These are phyloP conservation scores for Forficula auricularia DNA, from an alignment of 1,140 invertebrate species.

Conservation along the genomic window DNA sequence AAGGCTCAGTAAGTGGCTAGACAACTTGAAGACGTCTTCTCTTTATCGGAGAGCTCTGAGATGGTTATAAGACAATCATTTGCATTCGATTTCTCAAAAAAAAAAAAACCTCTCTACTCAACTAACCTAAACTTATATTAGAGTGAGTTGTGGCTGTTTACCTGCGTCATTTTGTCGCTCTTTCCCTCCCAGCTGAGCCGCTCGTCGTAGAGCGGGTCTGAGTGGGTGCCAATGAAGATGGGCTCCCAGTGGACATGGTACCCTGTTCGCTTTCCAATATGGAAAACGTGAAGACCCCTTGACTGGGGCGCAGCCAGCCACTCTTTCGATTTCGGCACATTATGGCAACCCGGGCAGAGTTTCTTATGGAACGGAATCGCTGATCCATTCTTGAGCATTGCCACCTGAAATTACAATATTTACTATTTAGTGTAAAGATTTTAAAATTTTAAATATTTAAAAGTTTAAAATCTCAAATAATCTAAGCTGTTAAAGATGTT, in stretches of 20 bases:
- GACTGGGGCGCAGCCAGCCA: conserved; percentile 59
- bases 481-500: too few relatives aligned
- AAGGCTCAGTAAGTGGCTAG: too few relatives aligned
- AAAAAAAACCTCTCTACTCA: too few relatives aligned
- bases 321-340: conserved; percentile 66
- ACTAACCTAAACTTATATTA: too few relatives aligned
- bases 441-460: too few relatives aligned
- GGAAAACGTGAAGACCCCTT: conserved; percentile 55
- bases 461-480: too few relatives aligned
- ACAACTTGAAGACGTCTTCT: too few relatives aligned
- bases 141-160: too few relatives aligned
- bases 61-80: too few relatives aligned
- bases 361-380: conserved; percentile 84
- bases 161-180: conserved; percentile 88
- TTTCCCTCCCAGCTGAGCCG: conserved; percentile 76
- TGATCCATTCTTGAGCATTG: conserved; percentile 52
- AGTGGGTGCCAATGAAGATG: conserved; percentile 70
- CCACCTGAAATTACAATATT: conserved; percentile 27
- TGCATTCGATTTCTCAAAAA: too few relatives aligned
- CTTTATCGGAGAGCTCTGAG: too few relatives aligned
- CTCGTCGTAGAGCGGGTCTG: conserved; percentile 76
- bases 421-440: too few relatives aligned
- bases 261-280: conserved; percentile 62
- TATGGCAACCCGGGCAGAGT: conserved; percentile 73
- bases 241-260: conserved; percentile 76